A percentile compares a stretch with the other conserved stretches of the same genome.
These are phyloP conservation scores for Drosophila prostipennis DNA, from an alignment of 2,888 invertebrate species.

Conservation along the genomic window DNA sequence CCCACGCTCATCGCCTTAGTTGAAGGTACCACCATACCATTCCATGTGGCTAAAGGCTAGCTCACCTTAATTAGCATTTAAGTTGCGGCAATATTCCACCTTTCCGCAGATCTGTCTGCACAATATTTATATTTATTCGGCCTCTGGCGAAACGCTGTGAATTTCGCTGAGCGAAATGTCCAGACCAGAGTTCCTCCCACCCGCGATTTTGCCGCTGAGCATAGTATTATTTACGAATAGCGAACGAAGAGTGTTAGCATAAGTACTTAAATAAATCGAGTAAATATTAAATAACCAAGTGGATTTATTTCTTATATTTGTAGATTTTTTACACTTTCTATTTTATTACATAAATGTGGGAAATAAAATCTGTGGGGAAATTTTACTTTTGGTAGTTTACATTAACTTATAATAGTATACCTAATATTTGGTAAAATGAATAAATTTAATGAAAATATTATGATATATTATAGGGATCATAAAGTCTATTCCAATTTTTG, in stretches of 20 bases:
- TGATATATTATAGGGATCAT: no score
- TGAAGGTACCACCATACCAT: slow-evolving; percentile 11
- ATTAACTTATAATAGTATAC: no score
- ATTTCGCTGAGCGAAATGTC: slow-evolving; percentile 51
- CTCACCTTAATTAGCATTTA: slow-evolving; percentile 75
- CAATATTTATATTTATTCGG: slow-evolving; percentile 37
- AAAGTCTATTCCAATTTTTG: no score
- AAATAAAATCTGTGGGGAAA: no score
- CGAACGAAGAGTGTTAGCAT: slow-evolving; percentile 48
- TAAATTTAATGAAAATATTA: no score
- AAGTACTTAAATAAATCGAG: slow-evolving; percentile 61
- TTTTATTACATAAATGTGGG: no score
- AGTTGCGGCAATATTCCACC: slow-evolving; percentile 61
- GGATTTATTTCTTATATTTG: no score
- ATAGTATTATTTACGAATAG: slow-evolving; percentile 65
- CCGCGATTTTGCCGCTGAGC: slow-evolving; percentile 45
- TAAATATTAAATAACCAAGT: slow-evolving; percentile 7
- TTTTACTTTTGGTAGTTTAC: no score
- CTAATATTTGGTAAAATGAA: no score
- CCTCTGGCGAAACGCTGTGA: slow-evolving; percentile 56
- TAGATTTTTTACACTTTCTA: no score
- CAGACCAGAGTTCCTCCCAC: slow-evolving; percentile 40
- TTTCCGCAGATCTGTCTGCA: slow-evolving; percentile 51
- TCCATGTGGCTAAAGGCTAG: slow-evolving; percentile 50
- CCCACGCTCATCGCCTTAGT: slow-evolving; percentile 67